Percentiles rank a stretch among this genome's conserved stretches.
These are phyloP conservation scores for Diadema setosum DNA, from an alignment of 35 echinoderm and acorn worm species.

Conservation along the genomic window DNA sequence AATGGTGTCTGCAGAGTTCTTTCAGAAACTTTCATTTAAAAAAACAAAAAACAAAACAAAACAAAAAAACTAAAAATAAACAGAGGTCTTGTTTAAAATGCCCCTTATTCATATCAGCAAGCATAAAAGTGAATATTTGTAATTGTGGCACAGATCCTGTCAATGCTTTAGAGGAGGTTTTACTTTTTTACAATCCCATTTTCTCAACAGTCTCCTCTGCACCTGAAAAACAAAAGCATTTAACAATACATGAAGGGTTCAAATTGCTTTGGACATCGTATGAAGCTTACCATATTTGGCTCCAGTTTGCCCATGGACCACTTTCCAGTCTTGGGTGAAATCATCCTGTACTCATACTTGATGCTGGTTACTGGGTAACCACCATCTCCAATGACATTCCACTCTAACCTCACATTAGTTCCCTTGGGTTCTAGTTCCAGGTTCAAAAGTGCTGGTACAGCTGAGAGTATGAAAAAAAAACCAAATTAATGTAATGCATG, in stretches of 20 bases:
- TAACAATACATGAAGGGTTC: not conserved
- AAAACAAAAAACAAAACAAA: no score
- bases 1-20: no score
- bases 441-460: not conserved
- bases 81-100: no score
- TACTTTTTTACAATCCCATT: no score
- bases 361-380: constrained; percentile 8
- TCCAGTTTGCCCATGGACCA: not conserved
- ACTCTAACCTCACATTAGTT: not conserved
- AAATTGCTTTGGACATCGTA: not conserved
- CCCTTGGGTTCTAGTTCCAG: not conserved
- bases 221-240: not conserved
- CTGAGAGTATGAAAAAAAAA: not conserved
- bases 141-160: no score
- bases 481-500: not conserved
- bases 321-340: not conserved
- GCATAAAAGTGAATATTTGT: no score
- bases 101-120: no score
- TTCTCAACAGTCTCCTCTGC: not conserved
- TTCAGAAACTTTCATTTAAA: no score
- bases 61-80: no score
- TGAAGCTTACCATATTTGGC: not conserved
- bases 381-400: constrained; percentile 20
- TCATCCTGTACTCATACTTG: constrained; percentile 24
- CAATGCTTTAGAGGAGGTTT: no score